Conservation (phyloP, 2,113 vertebrate genomes). For the Chaenogobius annularis region DNA sequence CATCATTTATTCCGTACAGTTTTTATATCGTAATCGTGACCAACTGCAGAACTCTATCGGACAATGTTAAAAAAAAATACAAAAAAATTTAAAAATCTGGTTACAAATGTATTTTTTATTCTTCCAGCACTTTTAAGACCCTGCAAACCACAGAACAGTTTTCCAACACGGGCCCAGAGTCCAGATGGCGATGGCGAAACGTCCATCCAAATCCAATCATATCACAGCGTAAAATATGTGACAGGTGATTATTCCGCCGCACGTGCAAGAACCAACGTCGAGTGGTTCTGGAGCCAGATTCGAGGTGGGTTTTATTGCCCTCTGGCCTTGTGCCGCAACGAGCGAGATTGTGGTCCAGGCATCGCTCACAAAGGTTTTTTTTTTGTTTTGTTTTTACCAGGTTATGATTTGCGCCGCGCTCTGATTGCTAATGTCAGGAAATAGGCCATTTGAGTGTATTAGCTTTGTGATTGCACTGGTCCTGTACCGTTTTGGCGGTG, state of each 20-base stretch:
- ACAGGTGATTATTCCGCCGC: constrained; percentile 53
- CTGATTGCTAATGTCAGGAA: constrained; percentile 75
- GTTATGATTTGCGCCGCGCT: constrained; percentile 37
- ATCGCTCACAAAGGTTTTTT: constrained; percentile 35
- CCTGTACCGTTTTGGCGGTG: constrained; percentile 9
- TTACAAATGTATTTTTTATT: too few relatives aligned
- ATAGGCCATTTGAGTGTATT: constrained; percentile 68
- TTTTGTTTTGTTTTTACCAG: constrained; percentile 27
- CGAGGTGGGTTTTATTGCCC: constrained; percentile 47
- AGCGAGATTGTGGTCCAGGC: constrained; percentile 20
- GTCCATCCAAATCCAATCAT: constrained; percentile 52
- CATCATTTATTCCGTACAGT: too few relatives aligned
- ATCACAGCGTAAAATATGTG: constrained; percentile 50
- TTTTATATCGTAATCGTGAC: too few relatives aligned
- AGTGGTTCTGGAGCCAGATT: constrained; percentile 35
- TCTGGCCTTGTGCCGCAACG: constrained; percentile 31
- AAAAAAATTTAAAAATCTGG: too few relatives aligned
- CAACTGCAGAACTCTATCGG: too few relatives aligned
- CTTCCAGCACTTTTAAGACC: not conserved
- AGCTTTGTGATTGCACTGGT: constrained; percentile 53
- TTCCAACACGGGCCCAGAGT: constrained; percentile 23
- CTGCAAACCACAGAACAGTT: not conserved
- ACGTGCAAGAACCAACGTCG: constrained; percentile 19
- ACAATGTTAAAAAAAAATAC: too few relatives aligned
- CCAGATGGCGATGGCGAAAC: constrained; percentile 32